These are phyloP conservation scores for Silurus lanzhouensis DNA, from an alignment of 2,797 vertebrate species.

Conservation along the genomic window DNA sequence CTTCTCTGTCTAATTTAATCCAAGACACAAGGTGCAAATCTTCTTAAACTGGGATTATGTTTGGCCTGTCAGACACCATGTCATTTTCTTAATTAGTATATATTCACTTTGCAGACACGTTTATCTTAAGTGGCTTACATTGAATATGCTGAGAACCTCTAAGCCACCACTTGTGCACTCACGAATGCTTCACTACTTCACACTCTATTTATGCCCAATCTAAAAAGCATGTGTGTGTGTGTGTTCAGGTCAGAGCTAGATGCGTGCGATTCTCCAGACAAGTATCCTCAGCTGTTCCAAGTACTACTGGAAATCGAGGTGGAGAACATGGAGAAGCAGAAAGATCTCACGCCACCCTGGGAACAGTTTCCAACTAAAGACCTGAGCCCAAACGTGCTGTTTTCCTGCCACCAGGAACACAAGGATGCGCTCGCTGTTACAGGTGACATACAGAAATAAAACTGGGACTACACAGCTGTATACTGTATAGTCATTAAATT, in stretches of 20 bases:
- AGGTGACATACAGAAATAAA: constrained; percentile 68
- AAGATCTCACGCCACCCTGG: constrained; percentile 95
- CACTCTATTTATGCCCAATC: background rate
- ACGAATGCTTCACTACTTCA: background rate
- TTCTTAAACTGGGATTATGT: background rate
- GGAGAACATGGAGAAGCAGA: constrained; percentile 87
- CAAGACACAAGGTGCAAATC: background rate
- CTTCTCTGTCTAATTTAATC: background rate
- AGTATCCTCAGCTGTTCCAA: constrained; percentile 98
- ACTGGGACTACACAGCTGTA: background rate
- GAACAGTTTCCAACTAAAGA: constrained; percentile 96
- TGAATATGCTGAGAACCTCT: background rate
- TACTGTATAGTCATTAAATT: background rate
- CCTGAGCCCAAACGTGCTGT: constrained; percentile 88
- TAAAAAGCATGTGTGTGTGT: constrained; percentile 21
- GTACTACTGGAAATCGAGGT: constrained; percentile 90
- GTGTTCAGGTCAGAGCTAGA: constrained; percentile 88
- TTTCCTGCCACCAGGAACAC: constrained; percentile 94
- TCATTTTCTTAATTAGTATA: background rate
- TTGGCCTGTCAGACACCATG: background rate
- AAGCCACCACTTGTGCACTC: background rate
- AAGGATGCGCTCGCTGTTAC: constrained; percentile 88
- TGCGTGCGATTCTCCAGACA: constrained; percentile 94
- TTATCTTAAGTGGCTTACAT: background rate
- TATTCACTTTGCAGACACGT: background rate